Evolutionary conservation across 2,113 vertebrate species (phyloP), one percentile per base, ranked within the genome.

Genomic region (Anguilla rostrata): DNA sequence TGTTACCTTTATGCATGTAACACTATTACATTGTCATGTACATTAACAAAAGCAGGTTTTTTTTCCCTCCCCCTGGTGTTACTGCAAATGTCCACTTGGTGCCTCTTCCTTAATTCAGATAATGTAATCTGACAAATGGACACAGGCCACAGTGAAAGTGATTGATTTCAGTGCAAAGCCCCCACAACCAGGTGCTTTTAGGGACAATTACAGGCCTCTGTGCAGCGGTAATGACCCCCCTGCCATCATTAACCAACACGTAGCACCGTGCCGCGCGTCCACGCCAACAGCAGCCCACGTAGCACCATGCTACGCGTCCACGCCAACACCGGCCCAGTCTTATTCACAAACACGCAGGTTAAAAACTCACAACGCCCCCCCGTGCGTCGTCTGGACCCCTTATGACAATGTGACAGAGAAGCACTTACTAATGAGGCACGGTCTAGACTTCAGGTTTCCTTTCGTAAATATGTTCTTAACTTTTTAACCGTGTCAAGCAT

Each of bases 161-260:
- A 96, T 95, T 96, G 95, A 97, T 97, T 97, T 95, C 95, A 95
- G 94, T 94, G 94, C 94, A 92, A 95, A 93, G 92, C 92, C 92
- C 92, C 93, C 93, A 95, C 92, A 94, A 96, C 94, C 95, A 96
- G 96, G 95, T 96, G 95, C 96, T 97, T 96, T 96, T 95, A 96
- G 94, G 96, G 94, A 96, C 95, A 96, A 96, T 97, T 97, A 96
- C 87, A 94, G 94, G 92, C 91, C 93, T 95, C 93, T 95, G 93
- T 90, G 93, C 95, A 94, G 89, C 92, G 92, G 92, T 95, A 95
- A 95, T 94, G 94, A 95, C 93, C 94, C 93, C 92, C 95, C 94
- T 95, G 96, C 93, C 93, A 91, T 95, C 94, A 96, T 96, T 96
- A 96, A 95, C 94, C 93, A 92, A 95, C 93, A 93, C 83, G 84